Percentiles rank a stretch among this genome's conserved stretches.
Evolutionary conservation across 2,113 vertebrate species (phyloP).

Genomic region (Cyphomyrus plagiostoma): DNA sequence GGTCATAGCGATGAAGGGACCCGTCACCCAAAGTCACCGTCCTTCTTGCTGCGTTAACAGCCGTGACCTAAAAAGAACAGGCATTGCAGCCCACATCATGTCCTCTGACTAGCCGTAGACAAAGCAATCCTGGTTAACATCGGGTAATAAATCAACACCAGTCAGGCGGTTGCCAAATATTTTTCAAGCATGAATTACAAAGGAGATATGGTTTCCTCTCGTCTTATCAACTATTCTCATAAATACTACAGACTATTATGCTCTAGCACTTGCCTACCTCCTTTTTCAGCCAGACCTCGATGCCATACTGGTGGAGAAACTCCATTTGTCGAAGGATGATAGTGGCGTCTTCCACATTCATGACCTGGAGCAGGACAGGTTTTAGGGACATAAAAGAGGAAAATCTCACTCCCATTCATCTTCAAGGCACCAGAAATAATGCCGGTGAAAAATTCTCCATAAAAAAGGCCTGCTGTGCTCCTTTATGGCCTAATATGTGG

Average conservation of each 20-base stretch:
- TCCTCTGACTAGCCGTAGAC: background rate
- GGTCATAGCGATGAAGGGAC: constrained; percentile 59
- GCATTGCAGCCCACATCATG: background rate
- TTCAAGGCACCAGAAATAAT: background rate
- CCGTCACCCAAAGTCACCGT: constrained; percentile 59
- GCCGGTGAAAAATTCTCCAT: background rate
- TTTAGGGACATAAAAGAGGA: background rate
- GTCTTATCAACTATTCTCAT: background rate
- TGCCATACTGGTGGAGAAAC: constrained; percentile 59
- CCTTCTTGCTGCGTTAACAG: constrained; percentile 55
- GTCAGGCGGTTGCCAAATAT: background rate
- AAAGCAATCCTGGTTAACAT: background rate
- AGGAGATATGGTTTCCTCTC: background rate
- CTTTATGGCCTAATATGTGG: background rate
- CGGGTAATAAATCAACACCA: background rate
- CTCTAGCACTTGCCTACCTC: constrained; percentile 53
- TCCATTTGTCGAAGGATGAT: constrained; percentile 63
- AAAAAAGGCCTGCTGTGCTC: background rate
- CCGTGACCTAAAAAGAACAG: constrained; percentile 57
- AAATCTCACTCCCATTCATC: background rate
- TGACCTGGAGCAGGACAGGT: constrained; percentile 48
- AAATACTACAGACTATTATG: background rate
- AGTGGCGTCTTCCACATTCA: constrained; percentile 59
- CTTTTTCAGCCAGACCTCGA: constrained; percentile 71
- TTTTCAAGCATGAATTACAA: background rate